Evolutionary conservation across 2,797 vertebrate genomes (phyloP).

Genomic region (Anguilla megastoma): DNA sequence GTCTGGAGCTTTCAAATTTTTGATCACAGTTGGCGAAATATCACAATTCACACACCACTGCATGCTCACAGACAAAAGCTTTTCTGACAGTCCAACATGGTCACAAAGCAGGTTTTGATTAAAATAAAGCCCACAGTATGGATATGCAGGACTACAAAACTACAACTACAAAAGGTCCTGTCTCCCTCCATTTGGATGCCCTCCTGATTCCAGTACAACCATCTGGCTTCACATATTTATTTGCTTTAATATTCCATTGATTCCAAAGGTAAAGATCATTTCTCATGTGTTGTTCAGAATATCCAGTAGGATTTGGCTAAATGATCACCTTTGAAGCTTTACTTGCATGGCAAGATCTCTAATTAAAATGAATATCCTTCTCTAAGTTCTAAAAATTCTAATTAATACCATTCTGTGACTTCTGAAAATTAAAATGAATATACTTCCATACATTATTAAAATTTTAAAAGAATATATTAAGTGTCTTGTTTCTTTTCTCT

Average conservation of each 20-base stretch:
- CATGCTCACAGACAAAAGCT: neutral
- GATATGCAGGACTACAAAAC: neutral
- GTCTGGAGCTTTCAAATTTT: neutral
- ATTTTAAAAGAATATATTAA: too few species aligned
- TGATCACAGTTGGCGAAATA: slow-evolving; percentile 7
- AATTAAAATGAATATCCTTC: neutral
- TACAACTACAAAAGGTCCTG: neutral
- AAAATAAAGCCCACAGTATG: neutral
- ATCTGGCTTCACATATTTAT: too few species aligned
- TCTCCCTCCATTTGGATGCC: neutral
- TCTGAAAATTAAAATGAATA: too few species aligned
- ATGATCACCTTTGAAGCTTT: neutral
- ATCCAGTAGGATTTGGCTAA: neutral
- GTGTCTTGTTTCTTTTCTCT: too few species aligned
- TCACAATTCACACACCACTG: neutral
- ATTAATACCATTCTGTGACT: too few species aligned
- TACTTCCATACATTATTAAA: too few species aligned
- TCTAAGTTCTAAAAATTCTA: neutral
- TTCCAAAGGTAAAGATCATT: neutral
- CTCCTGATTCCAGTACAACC: neutral
- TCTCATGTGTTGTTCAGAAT: neutral
- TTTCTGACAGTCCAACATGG: neutral
- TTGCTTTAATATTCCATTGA: neutral
- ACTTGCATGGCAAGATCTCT: neutral
- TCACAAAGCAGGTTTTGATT: slow-evolving; percentile 1